These are phyloP conservation scores for Brevimyrus niger DNA, from an alignment of 2,113 vertebrate genomes.

Conservation along the genomic window DNA sequence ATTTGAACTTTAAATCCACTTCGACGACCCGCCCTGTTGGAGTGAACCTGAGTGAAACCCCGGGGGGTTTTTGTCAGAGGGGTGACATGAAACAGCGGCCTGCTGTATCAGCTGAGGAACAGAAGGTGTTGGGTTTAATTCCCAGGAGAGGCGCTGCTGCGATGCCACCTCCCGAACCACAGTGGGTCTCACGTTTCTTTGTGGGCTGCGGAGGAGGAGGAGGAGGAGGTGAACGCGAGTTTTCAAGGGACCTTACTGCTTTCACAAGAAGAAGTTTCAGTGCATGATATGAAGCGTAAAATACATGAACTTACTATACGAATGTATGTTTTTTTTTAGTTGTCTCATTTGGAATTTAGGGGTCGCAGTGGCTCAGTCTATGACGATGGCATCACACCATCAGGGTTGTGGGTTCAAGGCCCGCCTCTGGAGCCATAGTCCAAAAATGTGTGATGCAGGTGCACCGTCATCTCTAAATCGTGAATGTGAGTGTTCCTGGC, in stretches of 20 bases:
- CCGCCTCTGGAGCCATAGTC: background rate
- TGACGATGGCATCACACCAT: background rate
- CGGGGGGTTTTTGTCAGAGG: background rate
- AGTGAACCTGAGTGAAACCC: background rate
- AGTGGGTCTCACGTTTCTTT: background rate
- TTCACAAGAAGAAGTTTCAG: background rate
- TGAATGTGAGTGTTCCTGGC: background rate
- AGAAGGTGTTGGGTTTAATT: background rate
- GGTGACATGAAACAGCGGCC: background rate
- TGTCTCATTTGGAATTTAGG: background rate
- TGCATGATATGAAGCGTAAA: background rate
- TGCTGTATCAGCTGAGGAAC: background rate
- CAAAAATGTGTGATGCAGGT: background rate
- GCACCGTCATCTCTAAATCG: background rate
- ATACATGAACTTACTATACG: background rate
- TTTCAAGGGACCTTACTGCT: background rate
- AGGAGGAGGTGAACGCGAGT: background rate
- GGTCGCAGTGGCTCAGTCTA: background rate
- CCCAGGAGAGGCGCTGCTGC: background rate
- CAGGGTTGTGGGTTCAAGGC: background rate
- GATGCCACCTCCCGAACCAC: background rate
- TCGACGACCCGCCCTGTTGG: background rate
- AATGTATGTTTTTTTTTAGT: background rate
- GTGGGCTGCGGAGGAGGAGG: too few relatives aligned
- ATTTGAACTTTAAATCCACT: slow-evolving; percentile 8